These are phyloP conservation scores for Ailurus styani DNA, from an alignment of 2,113 vertebrate species.

Conservation along the genomic window DNA sequence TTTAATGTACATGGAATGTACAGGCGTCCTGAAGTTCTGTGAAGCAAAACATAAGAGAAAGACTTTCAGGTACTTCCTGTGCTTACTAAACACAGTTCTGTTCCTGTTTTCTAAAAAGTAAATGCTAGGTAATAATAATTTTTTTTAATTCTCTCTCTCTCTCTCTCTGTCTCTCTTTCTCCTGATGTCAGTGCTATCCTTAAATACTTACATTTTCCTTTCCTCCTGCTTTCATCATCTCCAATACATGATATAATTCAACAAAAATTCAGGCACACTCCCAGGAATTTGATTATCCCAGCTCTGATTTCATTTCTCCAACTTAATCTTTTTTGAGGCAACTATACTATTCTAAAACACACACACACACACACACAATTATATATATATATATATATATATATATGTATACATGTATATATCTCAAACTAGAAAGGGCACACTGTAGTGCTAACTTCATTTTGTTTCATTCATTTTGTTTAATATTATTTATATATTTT, in stretches of 20 bases:
- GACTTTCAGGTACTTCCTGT: background rate
- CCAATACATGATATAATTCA: background rate
- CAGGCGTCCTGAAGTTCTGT: constrained; percentile 62
- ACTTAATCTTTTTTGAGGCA: background rate
- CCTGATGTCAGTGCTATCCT: background rate
- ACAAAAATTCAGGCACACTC: background rate
- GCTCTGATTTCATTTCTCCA: background rate
- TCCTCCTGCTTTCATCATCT: background rate
- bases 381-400: background rate
- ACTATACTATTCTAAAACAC: background rate
- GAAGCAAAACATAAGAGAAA: background rate
- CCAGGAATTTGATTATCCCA: background rate
- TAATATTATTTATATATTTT: background rate
- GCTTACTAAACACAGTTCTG: background rate
- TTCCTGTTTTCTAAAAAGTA: background rate
- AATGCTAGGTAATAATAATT: background rate
- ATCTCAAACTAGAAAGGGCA: background rate
- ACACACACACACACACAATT: background rate
- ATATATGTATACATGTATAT: no score
- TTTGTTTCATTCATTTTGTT: no score
- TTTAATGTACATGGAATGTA: constrained; percentile 42
- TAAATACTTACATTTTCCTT: background rate
- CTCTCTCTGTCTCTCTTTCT: rapidly evolving
- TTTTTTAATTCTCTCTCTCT: background rate
- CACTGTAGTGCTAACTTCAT: background rate